Evolutionary conservation across 1,140 invertebrate genomes (phyloP).

Genomic region (Leptonema lineaticorne): DNA sequence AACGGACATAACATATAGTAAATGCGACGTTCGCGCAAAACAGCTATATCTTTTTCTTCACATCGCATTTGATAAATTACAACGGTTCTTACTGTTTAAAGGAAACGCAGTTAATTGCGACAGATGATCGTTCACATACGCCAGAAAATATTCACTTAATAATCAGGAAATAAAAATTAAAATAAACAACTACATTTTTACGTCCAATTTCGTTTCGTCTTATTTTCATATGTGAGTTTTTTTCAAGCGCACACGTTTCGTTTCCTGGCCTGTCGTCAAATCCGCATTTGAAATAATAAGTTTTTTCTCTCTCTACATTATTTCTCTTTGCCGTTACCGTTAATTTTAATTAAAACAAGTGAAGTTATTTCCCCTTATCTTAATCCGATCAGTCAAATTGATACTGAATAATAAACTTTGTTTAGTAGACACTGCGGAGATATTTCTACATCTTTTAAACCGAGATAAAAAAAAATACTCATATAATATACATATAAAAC

Average conservation of each 20-base stretch:
- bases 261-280: background rate
- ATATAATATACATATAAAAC: too few species aligned
- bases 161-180: background rate
- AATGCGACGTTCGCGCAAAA: background rate
- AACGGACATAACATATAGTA: background rate
- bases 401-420: slow-evolving; percentile 5
- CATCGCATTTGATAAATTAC: slow-evolving; percentile 27
- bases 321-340: background rate
- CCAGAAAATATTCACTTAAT: background rate
- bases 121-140: slow-evolving; percentile 16
- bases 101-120: slow-evolving; percentile 37
- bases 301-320: background rate
- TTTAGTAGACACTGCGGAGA: too few species aligned
- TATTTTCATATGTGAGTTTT: background rate
- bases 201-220: background rate
- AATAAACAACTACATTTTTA: background rate
- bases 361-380: slow-evolving; percentile 4
- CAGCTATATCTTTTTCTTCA: background rate
- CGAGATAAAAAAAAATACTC: too few species aligned
- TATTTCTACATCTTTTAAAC: too few species aligned
- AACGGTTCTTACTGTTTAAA: slow-evolving; percentile 22
- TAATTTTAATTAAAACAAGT: slow-evolving; percentile 11
- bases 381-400: slow-evolving; percentile 16
- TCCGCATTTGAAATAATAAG: background rate
- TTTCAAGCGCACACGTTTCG: background rate